Conservation (phyloP, 2,113 vertebrate genomes). For the Tachysurus fulvidraco region DNA sequence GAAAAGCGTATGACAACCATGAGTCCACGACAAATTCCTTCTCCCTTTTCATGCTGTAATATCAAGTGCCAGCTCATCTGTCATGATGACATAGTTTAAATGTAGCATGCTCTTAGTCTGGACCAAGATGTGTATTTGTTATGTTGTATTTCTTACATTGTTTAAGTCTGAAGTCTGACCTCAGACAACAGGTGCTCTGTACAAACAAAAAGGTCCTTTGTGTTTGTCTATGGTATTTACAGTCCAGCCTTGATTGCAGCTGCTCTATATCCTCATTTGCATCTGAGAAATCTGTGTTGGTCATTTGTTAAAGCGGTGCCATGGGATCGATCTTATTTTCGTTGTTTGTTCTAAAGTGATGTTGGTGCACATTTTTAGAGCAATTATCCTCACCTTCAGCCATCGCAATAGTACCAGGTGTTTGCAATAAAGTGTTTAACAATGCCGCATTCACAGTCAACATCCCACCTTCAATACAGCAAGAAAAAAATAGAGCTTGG, state of each 20-base stretch:
- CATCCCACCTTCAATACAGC: neutral
- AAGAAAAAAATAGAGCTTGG: neutral
- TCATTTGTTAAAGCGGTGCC: conserved; percentile 34
- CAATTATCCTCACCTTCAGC: neutral
- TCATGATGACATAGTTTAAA: neutral
- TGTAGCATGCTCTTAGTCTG: conserved; percentile 9
- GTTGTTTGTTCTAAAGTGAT: conserved; percentile 13
- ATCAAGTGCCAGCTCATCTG: neutral
- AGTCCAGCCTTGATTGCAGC: conserved; percentile 5
- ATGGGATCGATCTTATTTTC: conserved; percentile 31
- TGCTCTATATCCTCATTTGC: conserved; percentile 27
- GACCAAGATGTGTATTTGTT: neutral
- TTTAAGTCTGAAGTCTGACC: neutral
- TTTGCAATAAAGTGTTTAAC: neutral
- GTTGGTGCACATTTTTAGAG: conserved; percentile 19
- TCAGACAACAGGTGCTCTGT: conserved; percentile 33
- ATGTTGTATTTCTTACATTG: neutral
- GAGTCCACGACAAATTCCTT: neutral
- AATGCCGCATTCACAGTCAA: neutral
- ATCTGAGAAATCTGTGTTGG: conserved; percentile 16
- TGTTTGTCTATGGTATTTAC: conserved; percentile 10
- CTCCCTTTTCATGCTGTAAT: neutral
- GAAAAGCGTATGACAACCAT: neutral
- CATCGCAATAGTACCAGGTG: neutral
- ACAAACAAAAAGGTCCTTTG: neutral